These are phyloP conservation scores for Phrynocephalus guinanensis DNA, from an alignment of 2,797 vertebrate genomes.

Conservation along the genomic window DNA sequence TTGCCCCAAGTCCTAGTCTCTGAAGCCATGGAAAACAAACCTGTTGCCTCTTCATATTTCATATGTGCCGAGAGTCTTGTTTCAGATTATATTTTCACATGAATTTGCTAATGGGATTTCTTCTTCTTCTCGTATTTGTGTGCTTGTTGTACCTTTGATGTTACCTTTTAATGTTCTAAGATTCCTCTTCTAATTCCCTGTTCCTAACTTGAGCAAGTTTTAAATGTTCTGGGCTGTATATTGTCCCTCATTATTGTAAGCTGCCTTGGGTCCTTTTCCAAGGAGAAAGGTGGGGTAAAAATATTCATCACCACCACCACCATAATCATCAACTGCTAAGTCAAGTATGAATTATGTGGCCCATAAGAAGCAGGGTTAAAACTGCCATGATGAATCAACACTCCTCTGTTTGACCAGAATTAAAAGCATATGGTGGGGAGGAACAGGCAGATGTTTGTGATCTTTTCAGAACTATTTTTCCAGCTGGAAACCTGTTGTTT, in stretches of 20 bases:
- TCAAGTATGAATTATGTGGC: neutral
- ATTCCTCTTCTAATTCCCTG: too few species aligned
- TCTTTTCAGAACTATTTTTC: conserved; percentile 16
- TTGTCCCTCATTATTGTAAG: too few species aligned
- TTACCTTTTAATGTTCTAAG: too few species aligned
- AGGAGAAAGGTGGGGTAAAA: too few species aligned
- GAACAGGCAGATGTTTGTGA: conserved; percentile 17
- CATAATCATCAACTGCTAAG: neutral
- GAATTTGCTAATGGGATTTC: neutral
- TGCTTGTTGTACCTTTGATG: too few species aligned
- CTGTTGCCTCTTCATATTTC: neutral
- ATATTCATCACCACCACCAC: too few species aligned
- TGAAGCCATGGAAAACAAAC: too few species aligned
- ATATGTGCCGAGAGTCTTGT: neutral
- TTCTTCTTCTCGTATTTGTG: too few species aligned
- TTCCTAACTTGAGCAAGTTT: too few species aligned
- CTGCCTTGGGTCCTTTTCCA: too few species aligned
- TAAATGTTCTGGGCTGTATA: too few species aligned
- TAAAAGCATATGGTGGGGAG: conserved; percentile 10
- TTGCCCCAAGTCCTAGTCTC: too few species aligned
- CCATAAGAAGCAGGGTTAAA: neutral
- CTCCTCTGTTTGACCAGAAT: conserved; percentile 17
- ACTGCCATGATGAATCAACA: conserved; percentile 10
- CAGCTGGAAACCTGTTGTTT: conserved; percentile 19
- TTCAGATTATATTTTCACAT: conserved; percentile 3